These are phyloP conservation scores for Calyptomena viridis DNA, from an alignment of 2,113 vertebrate genomes.

Conservation along the genomic window DNA sequence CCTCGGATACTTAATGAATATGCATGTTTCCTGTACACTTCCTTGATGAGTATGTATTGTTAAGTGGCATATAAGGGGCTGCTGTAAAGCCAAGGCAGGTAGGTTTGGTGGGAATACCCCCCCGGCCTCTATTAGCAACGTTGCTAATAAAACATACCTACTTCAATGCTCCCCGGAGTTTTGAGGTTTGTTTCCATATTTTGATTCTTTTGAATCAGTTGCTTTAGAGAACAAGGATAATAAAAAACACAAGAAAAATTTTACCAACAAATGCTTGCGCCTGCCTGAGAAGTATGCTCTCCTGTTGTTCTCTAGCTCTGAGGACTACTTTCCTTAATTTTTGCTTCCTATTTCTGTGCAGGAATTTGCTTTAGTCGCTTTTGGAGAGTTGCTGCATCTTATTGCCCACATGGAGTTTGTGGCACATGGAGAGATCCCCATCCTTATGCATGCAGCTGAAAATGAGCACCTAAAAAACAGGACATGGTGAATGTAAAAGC, in stretches of 20 bases:
- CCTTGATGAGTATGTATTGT: too few species aligned
- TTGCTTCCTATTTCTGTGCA: neutral
- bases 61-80: too few species aligned
- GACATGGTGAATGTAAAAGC: neutral
- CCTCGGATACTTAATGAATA: too few species aligned
- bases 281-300: neutral
- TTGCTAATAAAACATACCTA: too few species aligned
- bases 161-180: too few species aligned
- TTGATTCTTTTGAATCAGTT: too few species aligned
- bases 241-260: neutral
- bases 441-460: neutral
- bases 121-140: too few species aligned
- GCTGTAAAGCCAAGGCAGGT: too few species aligned
- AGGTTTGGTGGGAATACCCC: too few species aligned
- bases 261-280: neutral
- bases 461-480: neutral
- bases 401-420: neutral
- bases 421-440: neutral
- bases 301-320: neutral
- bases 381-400: neutral
- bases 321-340: neutral
- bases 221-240: neutral
- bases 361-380: neutral
- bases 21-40: too few species aligned
- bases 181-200: too few species aligned